Conservation (phyloP, 1,140 invertebrate species). For the Pseudomyrmex sp. region DNA sequence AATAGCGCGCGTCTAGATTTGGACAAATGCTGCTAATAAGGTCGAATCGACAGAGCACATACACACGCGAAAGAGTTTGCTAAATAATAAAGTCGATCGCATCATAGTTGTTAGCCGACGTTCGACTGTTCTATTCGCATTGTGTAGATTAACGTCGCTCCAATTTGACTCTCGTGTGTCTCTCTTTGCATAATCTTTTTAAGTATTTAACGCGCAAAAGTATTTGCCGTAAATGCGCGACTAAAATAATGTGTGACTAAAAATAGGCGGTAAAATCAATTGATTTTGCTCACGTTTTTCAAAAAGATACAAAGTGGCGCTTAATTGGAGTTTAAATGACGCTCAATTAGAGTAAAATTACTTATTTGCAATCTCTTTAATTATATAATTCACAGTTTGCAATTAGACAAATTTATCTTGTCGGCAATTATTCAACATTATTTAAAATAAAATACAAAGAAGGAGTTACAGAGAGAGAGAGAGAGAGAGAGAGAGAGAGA, state of each 20-base stretch:
- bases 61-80: background rate
- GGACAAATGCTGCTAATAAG: slow-evolving; percentile 50
- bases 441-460: background rate
- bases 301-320: background rate
- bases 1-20: slow-evolving; percentile 71
- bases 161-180: no score
- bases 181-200: background rate
- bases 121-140: background rate
- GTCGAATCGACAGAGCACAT: background rate
- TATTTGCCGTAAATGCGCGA: slow-evolving; percentile 17
- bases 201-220: slow-evolving; percentile 44
- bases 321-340: background rate
- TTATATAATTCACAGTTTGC: background rate
- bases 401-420: background rate
- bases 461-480: background rate
- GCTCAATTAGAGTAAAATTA: background rate
- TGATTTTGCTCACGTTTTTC: background rate
- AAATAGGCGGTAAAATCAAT: slow-evolving; percentile 5
- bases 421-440: no score
- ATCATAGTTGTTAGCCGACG: slow-evolving; percentile 38
- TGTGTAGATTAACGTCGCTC: background rate
- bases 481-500: no score
- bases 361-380: slow-evolving; percentile 4
- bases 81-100: slow-evolving; percentile 58
- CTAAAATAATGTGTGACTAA: background rate